These are phyloP conservation scores for Bradynema listronoti DNA, from an alignment of 1,140 invertebrate species.

Conservation along the genomic window DNA sequence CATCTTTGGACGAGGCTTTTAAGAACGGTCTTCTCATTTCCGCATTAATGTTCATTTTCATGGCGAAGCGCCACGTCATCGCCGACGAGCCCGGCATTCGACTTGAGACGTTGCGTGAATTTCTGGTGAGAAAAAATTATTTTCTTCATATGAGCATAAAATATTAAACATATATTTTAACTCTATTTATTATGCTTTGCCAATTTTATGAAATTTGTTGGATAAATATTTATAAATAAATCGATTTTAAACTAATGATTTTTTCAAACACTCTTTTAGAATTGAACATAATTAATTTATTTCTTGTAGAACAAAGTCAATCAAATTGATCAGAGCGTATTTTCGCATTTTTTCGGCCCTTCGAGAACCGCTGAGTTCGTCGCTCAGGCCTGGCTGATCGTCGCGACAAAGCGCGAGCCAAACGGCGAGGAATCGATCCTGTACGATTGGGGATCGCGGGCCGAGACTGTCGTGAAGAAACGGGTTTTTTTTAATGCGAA, in stretches of 20 bases:
- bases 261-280: background rate
- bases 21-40: background rate
- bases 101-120: background rate
- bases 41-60: slow-evolving; percentile 7
- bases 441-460: background rate
- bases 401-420: background rate
- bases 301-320: background rate
- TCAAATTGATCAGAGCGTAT: background rate
- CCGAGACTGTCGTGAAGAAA: slow-evolving; percentile 4
- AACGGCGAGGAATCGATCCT: background rate
- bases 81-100: slow-evolving; percentile 1
- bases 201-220: background rate
- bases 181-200: background rate
- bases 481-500: background rate
- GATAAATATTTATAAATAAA: background rate
- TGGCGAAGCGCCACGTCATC: slow-evolving; percentile 5
- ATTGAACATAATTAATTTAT: background rate
- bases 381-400: background rate
- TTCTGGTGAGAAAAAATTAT: background rate
- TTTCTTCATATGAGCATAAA: background rate
- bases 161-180: background rate
- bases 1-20: no score
- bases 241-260: background rate
- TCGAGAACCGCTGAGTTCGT: slow-evolving; percentile 1
- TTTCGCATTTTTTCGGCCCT: no score